Percentiles rank a stretch among this genome's conserved stretches.
Conservation (phyloP, 2,888 invertebrate species). For the Cerceris rybyensis region DNA sequence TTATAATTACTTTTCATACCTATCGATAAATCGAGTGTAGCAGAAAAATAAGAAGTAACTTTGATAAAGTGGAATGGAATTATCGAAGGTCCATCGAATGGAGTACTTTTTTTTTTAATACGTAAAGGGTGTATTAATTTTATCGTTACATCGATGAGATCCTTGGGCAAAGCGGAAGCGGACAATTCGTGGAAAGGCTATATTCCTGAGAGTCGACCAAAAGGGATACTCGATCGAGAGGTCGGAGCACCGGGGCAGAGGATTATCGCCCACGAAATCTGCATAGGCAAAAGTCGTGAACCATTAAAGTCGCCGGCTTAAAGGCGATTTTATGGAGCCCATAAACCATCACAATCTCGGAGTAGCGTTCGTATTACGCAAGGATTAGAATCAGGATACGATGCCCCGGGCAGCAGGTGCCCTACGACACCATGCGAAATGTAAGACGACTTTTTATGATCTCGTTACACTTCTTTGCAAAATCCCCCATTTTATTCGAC, state of each 20-base stretch:
- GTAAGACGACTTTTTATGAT: constrained; percentile 1
- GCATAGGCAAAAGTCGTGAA: constrained; percentile 78
- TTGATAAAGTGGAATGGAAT: no score
- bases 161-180: constrained; percentile 44
- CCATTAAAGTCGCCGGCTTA: constrained; percentile 75
- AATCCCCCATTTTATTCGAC: constrained; percentile 17
- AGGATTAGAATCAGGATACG: constrained; percentile 61
- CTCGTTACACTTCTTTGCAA: background rate
- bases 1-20: no score
- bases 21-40: no score
- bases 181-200: constrained; percentile 46
- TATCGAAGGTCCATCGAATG: background rate
- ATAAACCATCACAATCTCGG: constrained; percentile 65
- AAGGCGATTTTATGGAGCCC: constrained; percentile 69
- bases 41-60: no score
- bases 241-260: constrained; percentile 67
- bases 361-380: constrained; percentile 67
- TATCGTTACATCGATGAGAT: constrained; percentile 28
- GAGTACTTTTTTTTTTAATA: background rate
- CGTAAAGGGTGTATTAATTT: constrained; percentile 36
- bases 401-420: constrained; percentile 49
- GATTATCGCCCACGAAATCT: constrained; percentile 78
- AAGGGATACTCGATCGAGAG: constrained; percentile 65
- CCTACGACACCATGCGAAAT: constrained; percentile 29
- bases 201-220: constrained; percentile 35